These are phyloP conservation scores for Hanleya hanleyi DNA, from an alignment of 2,888 invertebrate species.

Conservation along the genomic window DNA sequence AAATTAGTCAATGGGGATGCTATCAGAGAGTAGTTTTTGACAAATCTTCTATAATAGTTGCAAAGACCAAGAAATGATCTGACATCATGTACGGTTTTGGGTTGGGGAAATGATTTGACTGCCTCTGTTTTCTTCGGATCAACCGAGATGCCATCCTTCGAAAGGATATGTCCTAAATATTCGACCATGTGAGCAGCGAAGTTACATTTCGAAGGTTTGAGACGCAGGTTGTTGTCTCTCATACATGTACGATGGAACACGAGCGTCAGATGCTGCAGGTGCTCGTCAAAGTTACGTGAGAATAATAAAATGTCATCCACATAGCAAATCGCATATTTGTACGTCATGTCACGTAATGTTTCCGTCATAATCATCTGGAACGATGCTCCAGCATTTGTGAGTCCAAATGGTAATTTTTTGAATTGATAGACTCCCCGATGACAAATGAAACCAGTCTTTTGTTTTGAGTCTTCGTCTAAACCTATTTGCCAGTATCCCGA, in stretches of 20 bases:
- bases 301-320: constrained; percentile 22
- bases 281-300: background rate
- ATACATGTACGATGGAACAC: background rate
- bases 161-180: constrained; percentile 4
- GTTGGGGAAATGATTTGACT: background rate
- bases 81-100: background rate
- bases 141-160: background rate
- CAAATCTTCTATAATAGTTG: constrained; percentile 67
- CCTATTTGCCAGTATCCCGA: constrained; percentile 19
- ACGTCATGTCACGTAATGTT: background rate
- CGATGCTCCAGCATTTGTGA: background rate
- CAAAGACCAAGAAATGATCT: background rate
- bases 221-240: background rate
- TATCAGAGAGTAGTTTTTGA: constrained; percentile 46
- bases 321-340: constrained; percentile 8
- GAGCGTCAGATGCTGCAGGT: background rate
- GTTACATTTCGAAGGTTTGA: constrained; percentile 10
- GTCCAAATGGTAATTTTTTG: background rate
- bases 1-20: constrained; percentile 53
- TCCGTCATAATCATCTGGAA: background rate
- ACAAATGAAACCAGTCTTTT: constrained; percentile 8
- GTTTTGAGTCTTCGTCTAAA: background rate
- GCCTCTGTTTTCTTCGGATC: background rate
- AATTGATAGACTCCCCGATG: background rate
- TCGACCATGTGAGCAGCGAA: no score